Evolutionary conservation across 2,888 invertebrate genomes (phyloP).

Genomic region (Andrena minutula): DNA sequence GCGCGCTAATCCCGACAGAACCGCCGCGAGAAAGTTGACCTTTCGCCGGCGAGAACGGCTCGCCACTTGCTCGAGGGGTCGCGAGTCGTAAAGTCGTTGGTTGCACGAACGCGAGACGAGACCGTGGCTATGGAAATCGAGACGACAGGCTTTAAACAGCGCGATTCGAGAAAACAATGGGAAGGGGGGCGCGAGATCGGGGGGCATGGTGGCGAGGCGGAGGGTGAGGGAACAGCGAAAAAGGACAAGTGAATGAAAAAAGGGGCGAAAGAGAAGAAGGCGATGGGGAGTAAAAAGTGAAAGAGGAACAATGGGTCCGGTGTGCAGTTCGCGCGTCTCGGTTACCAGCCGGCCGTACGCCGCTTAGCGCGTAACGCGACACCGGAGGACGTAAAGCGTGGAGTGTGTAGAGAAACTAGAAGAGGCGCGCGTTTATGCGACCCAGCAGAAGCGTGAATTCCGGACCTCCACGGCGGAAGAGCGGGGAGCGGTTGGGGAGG

Average conservation of each 20-base stretch:
- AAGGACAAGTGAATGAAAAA: not conserved
- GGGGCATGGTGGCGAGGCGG: constrained; percentile 48
- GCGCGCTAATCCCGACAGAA: constrained; percentile 30
- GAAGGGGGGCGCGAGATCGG: not conserved
- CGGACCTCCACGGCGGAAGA: constrained; percentile 14
- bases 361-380: constrained; percentile 83
- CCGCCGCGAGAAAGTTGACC: not conserved
- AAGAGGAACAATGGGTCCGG: constrained; percentile 69
- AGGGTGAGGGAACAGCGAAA: not conserved
- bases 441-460: constrained; percentile 14
- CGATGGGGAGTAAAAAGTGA: constrained; percentile 11
- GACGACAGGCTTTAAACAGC: not conserved
- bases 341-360: constrained; percentile 74
- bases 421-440: constrained; percentile 8
- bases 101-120: not conserved
- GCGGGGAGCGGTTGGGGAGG: not conserved
- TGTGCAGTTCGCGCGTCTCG: constrained; percentile 78
- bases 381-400: constrained; percentile 65
- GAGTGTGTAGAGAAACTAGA: constrained; percentile 10
- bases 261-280: not conserved
- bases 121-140: not conserved
- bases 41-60: not conserved
- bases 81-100: constrained; percentile 2
- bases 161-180: constrained; percentile 21
- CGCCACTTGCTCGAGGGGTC: not conserved